Percentiles rank a stretch among this genome's conserved stretches.
These are phyloP conservation scores for Pantherophis vulpinus DNA, from an alignment of 2,797 vertebrate genomes.

Conservation along the genomic window DNA sequence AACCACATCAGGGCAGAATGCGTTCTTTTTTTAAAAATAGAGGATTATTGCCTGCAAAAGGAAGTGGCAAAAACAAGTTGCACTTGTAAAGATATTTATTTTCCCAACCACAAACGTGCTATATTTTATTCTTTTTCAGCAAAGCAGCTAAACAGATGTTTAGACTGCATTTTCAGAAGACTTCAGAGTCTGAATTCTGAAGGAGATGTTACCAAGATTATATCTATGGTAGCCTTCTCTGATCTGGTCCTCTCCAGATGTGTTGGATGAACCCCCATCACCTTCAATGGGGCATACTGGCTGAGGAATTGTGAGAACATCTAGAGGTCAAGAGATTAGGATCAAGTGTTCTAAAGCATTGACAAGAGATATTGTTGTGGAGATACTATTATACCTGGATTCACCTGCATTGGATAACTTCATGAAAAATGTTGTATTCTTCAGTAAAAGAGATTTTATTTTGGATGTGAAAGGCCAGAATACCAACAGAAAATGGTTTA, in stretches of 20 bases:
- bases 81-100: background rate
- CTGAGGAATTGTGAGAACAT: background rate
- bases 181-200: background rate
- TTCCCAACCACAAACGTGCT: background rate
- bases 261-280: background rate
- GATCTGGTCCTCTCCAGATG: background rate
- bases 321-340: background rate
- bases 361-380: background rate
- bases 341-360: background rate
- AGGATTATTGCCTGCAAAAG: slow-evolving; percentile 12
- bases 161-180: background rate
- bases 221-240: background rate
- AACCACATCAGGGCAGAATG: slow-evolving; percentile 44
- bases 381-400: background rate
- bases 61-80: background rate
- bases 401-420: background rate
- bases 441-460: slow-evolving; percentile 7
- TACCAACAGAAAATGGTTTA: slow-evolving; percentile 1
- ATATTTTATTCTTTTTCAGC: background rate
- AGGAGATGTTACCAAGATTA: background rate
- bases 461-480: slow-evolving; percentile 1
- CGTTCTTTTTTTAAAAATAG: slow-evolving; percentile 35
- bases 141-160: background rate
- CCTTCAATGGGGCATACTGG: background rate
- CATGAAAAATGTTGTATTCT: background rate